Evolutionary conservation across 2,888 invertebrate species (phyloP), one percentile per base, ranked within the genome.

Genomic region (Octonoba sinensis): DNA sequence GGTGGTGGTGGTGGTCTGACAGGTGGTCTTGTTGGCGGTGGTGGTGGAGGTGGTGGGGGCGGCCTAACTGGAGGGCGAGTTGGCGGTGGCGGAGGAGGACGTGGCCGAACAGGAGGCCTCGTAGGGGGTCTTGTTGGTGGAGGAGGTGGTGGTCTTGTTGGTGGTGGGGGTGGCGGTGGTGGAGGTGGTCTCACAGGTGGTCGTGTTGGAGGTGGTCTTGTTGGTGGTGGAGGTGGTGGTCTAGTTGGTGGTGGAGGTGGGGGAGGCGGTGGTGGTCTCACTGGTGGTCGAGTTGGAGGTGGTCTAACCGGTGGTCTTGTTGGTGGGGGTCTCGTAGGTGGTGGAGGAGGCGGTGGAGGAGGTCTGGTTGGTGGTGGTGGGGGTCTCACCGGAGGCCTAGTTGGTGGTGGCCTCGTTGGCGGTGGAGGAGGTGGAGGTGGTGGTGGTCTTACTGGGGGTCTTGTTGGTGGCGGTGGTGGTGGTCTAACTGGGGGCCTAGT

Each of bases 301-400:
- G 44, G 66, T 24, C 46, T 66, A 15, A 69, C n/a, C 11, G 81
- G 69, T 16, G 67, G 74, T 66, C 76, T 74, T 22, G 71, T 44
- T 69, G 78, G 78, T 27, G 71, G 71, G 16, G 74, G 64, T 18
- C 75, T 59, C 54, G 62, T 57, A 6, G 65, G 65, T 16, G 72
- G 66, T 82, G 82, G 36, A n/a, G 69, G 56, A 18, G 85, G 77
- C n/a, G 88, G 85, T 57, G 86, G 85, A 12, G 88, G 88, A 16
- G 87, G 85, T 3, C 22, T 15, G 8, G 60, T 15, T 60, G 60
- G 60, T 15, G 57, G 67, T n/a, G 56, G 71, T 49, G 71, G 64
- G 4, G 73, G 82, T 62, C 56, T 54, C 0, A 47, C 36, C 27
- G 76, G 67, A 47, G 78, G 81, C n/a, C 59, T 51, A 56, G 69